Percentiles rank a stretch among this genome's conserved stretches.
Conservation (phyloP, 2,797 vertebrate genomes). For the Rhinella marina region DNA sequence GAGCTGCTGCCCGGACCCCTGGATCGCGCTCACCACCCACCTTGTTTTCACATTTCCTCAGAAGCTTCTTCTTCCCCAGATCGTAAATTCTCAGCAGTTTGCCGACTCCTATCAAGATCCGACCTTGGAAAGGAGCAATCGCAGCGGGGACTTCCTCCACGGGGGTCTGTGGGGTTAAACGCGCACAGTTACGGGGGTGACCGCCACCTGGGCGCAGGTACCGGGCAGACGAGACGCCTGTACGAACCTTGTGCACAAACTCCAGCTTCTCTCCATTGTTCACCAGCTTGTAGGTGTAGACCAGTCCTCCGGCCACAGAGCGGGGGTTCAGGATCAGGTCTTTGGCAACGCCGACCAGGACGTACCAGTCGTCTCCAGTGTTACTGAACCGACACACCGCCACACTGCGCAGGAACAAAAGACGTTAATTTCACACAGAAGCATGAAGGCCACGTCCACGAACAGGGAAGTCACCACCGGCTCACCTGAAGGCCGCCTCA, state of each 20-base stretch:
- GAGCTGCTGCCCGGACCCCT: neutral
- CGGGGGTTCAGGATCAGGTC: constrained; percentile 96
- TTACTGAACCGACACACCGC: constrained; percentile 92
- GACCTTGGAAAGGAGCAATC: constrained; percentile 95
- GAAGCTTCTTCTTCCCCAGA: constrained; percentile 96
- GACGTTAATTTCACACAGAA: neutral
- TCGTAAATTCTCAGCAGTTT: constrained; percentile 95
- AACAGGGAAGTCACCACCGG: neutral
- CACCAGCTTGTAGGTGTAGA: constrained; percentile 93
- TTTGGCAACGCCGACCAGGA: constrained; percentile 94
- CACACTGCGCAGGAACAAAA: constrained; percentile 75
- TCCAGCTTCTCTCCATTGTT: constrained; percentile 93
- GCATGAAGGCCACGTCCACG: neutral
- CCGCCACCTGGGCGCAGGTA: neutral
- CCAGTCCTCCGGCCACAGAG: constrained; percentile 90
- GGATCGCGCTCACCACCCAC: constrained; percentile 68
- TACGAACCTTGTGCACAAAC: constrained; percentile 92
- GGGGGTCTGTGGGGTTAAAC: constrained; percentile 79
- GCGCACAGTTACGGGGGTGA: neutral
- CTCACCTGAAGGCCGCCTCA: constrained; percentile 93
- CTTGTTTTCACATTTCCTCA: constrained; percentile 98
- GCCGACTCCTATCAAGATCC: constrained; percentile 92
- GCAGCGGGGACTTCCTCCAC: constrained; percentile 96
- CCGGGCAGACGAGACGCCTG: neutral
- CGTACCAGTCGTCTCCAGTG: constrained; percentile 93